Percentiles rank a stretch among this genome's conserved stretches.
Evolutionary conservation across 2,888 invertebrate species (phyloP).

Genomic region (Andrena minutula): DNA sequence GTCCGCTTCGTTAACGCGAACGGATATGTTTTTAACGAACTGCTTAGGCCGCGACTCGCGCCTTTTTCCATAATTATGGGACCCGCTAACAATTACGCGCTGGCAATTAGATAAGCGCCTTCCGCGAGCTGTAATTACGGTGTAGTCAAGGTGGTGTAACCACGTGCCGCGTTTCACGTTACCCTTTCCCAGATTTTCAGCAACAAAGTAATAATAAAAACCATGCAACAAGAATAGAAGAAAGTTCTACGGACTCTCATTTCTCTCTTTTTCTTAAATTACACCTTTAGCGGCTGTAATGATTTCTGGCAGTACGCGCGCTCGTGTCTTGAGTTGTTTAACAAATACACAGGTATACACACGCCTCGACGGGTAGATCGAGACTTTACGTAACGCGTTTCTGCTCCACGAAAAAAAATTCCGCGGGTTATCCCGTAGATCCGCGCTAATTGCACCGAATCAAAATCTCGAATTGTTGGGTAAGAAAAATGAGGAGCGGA

Average conservation of each 20-base stretch:
- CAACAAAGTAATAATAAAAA: neutral
- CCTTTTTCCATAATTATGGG: conserved; percentile 47
- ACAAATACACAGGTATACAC: neutral
- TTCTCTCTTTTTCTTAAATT: conserved; percentile 19
- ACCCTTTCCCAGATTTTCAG: conserved; percentile 14
- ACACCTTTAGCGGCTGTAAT: conserved; percentile 31
- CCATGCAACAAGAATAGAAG: neutral
- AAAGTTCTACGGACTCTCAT: conserved; percentile 23
- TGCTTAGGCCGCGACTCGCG: conserved; percentile 12
- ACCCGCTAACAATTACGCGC: conserved; percentile 40
- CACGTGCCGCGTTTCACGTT: neutral
- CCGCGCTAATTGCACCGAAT: conserved; percentile 6
- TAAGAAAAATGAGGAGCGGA: conserved; percentile 12
- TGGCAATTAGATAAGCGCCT: conserved; percentile 46
- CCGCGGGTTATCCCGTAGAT: neutral
- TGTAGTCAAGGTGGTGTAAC: conserved; percentile 9
- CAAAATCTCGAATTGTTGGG: neutral
- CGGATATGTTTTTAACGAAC: conserved; percentile 42
- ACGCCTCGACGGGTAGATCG: neutral
- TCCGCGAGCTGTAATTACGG: conserved; percentile 49
- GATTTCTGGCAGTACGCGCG: conserved; percentile 11
- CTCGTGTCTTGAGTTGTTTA: neutral
- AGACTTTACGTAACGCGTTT: conserved; percentile 7
- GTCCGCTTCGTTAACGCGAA: conserved; percentile 37
- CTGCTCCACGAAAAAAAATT: neutral